Percentiles rank a stretch among this genome's conserved stretches.
Conservation (phyloP, 2,888 invertebrate genomes). For the Pseudococcus jackbeardsleyi region DNA sequence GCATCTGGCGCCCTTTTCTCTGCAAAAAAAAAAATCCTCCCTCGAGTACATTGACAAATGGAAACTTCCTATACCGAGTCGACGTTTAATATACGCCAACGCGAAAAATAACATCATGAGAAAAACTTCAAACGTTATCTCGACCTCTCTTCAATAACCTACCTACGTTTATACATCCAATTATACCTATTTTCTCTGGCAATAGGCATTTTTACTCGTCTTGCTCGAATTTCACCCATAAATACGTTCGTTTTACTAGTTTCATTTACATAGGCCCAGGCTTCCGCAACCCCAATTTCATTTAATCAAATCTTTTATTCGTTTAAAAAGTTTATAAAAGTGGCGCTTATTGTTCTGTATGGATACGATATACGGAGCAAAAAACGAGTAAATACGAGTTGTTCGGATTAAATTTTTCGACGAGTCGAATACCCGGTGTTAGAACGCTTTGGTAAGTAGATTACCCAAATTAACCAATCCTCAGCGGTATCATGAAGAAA, state of each 20-base stretch:
- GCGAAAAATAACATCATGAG: neutral
- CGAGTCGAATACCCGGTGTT: constrained; percentile 2
- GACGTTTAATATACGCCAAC: neutral
- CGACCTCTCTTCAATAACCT: neutral
- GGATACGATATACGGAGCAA: neutral
- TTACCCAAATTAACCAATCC: constrained; percentile 65
- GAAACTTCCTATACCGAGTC: neutral
- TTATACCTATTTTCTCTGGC: neutral
- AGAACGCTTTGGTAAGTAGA: constrained; percentile 55
- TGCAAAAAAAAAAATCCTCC: neutral
- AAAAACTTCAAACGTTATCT: constrained; percentile 11
- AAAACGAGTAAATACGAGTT: neutral
- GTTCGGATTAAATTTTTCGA: constrained; percentile 50
- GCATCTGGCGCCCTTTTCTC: constrained; percentile 28
- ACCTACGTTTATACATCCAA: neutral
- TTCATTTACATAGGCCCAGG: constrained; percentile 27
- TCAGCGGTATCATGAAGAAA: constrained; percentile 63
- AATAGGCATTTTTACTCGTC: neutral
- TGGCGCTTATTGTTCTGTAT: constrained; percentile 22
- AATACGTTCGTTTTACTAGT: constrained; percentile 39
- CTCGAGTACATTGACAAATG: neutral
- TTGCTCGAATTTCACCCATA: neutral
- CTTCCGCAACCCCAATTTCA: constrained; percentile 32
- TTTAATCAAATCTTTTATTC: constrained; percentile 56
- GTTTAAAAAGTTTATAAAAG: constrained; percentile 52